These are phyloP conservation scores for Lasius platythorax DNA, from an alignment of 2,888 invertebrate genomes.

Conservation along the genomic window DNA sequence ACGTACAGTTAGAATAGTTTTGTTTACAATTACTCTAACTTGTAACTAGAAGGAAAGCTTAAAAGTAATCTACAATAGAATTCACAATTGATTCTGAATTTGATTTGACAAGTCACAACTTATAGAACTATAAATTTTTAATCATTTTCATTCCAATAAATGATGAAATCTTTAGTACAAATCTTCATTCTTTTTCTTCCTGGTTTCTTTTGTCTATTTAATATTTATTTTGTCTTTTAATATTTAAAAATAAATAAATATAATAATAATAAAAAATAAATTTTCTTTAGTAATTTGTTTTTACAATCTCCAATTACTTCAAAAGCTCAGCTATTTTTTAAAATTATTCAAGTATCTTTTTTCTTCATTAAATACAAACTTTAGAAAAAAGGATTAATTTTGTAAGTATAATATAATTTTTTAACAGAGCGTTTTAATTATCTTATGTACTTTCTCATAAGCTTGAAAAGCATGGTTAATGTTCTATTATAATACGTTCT, in stretches of 20 bases:
- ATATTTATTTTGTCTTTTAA: not conserved
- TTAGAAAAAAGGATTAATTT: not conserved
- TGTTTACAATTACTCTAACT: constrained; percentile 16
- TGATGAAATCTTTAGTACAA: not conserved
- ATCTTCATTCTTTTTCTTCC: not conserved
- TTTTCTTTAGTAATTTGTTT: not conserved
- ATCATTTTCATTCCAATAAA: not conserved
- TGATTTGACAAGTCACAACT: not conserved
- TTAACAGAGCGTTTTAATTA: not conserved
- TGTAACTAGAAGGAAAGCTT: constrained; percentile 3
- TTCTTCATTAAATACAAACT: constrained; percentile 1
- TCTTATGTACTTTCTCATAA: not conserved
- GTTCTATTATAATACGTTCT: not conserved
- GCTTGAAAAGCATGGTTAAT: not conserved
- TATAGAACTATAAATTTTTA: not conserved
- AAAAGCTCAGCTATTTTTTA: not conserved
- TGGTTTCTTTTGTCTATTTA: not conserved
- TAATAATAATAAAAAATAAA: not conserved
- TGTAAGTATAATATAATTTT: not conserved
- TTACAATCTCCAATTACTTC: constrained; percentile 2
- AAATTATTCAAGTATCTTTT: not conserved
- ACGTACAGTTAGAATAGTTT: not conserved
- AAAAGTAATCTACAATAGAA: not conserved
- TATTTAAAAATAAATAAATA: not conserved
- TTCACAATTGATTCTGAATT: not conserved